Conservation (phyloP, 2,113 vertebrate genomes). For the Picathartes gymnocephalus region DNA sequence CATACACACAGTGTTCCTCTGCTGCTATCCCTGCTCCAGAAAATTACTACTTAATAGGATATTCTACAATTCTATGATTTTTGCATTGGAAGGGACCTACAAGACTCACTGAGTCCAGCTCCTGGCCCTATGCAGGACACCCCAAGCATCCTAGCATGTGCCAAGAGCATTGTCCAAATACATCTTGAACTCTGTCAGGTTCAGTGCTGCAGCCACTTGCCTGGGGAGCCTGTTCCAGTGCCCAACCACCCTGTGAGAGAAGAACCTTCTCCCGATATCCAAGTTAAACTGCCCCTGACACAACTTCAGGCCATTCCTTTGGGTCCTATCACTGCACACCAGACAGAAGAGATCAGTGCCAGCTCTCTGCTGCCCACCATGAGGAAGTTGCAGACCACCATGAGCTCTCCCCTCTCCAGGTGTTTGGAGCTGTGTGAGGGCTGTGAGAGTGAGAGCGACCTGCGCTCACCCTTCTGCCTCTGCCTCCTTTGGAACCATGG, state of each 20-base stretch:
- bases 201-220: not conserved
- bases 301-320: not conserved
- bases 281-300: not conserved
- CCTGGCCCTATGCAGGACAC: not conserved
- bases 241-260: not conserved
- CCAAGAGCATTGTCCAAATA: not conserved
- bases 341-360: not conserved
- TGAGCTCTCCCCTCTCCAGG: not conserved
- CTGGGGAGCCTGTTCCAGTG: not conserved
- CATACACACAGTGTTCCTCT: fast-evolving
- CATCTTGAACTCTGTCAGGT: not conserved
- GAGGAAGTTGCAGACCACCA: not conserved
- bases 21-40: not conserved
- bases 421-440: not conserved
- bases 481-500: not conserved
- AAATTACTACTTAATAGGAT: not conserved
- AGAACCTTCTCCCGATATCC: fast-evolving
- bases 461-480: fast-evolving
- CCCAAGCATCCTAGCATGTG: not conserved
- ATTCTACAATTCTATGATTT: not conserved
- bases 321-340: not conserved
- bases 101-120: not conserved
- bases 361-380: not conserved
- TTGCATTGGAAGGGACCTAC: not conserved
- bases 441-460: not conserved